phyloP scores from a whole-genome alignment of 2,888 invertebrate genomes.

The Spodoptera picta region DNA sequence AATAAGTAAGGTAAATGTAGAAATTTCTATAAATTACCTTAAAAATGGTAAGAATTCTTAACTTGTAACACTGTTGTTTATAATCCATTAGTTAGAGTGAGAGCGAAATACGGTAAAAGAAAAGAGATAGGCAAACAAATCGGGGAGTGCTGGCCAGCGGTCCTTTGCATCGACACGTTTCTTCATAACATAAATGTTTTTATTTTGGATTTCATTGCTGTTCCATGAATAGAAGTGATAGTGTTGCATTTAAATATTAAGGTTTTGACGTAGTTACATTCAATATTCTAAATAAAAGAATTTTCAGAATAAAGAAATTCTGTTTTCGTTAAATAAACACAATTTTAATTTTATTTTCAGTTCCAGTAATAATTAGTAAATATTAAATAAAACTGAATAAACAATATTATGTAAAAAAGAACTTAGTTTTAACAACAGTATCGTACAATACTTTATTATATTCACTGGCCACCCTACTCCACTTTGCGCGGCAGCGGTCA shows the following conservation, averaged over 20 bases:
- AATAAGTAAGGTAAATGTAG: no score
- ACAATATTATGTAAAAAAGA: no score
- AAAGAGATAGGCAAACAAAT: conserved; percentile 67
- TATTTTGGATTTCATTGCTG: conserved; percentile 10
- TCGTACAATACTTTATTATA: conserved; percentile 24
- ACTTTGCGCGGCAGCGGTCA: conserved; percentile 89
- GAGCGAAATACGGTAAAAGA: conserved; percentile 61
- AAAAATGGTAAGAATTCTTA: conserved; percentile 31
- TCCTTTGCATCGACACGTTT: conserved; percentile 68
- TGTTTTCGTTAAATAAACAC: no score
- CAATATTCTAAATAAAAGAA: no score
- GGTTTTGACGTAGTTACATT: no score
- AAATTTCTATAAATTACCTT: conserved; percentile 11
- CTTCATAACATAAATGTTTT: conserved; percentile 38
- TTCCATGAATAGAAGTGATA: no score
- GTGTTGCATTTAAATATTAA: no score
- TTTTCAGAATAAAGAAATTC: no score
- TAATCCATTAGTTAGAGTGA: conserved; percentile 63
- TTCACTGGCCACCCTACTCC: conserved; percentile 79
- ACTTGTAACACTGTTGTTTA: conserved; percentile 69
- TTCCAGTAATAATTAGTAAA: no score
- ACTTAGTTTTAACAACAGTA: not conserved
- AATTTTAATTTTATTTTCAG: no score
- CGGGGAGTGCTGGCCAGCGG: conserved; percentile 84
- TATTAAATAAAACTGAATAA: no score